A percentile compares a stretch with the other conserved stretches of the same genome.
These are phyloP conservation scores for Penelope pileata DNA, from an alignment of 2,113 vertebrate species.

Conservation along the genomic window DNA sequence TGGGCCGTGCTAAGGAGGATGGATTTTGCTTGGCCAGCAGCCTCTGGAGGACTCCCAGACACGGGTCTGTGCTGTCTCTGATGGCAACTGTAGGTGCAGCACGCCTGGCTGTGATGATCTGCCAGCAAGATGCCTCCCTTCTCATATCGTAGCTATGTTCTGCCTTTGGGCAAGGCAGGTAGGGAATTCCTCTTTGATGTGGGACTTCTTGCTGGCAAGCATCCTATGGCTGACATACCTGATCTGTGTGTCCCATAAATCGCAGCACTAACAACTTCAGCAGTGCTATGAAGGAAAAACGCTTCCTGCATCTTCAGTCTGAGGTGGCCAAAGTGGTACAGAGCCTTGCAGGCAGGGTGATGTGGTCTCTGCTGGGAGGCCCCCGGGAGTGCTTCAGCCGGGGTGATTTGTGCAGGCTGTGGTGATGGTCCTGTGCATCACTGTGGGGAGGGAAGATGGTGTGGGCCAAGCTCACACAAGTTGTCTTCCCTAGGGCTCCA, in stretches of 20 bases:
- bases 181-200: background rate
- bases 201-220: background rate
- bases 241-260: background rate
- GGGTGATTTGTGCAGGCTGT: background rate
- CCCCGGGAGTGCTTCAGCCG: background rate
- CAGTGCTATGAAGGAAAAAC: background rate
- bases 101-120: background rate
- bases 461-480: background rate
- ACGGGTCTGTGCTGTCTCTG: background rate
- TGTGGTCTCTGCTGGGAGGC: background rate
- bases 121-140: background rate
- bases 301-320: background rate
- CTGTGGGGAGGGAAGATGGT: background rate
- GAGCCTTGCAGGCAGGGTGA: background rate
- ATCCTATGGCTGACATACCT: background rate
- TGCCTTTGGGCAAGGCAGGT: background rate
- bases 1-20: background rate
- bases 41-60: background rate
- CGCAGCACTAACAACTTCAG: background rate
- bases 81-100: no score
- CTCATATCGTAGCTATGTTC: rapidly evolving
- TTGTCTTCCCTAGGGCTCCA: background rate
- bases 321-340: background rate
- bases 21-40: background rate
- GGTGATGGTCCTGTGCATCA: background rate